These are phyloP conservation scores for Eclectus roratus DNA, from an alignment of 2,113 vertebrate species.

Conservation along the genomic window DNA sequence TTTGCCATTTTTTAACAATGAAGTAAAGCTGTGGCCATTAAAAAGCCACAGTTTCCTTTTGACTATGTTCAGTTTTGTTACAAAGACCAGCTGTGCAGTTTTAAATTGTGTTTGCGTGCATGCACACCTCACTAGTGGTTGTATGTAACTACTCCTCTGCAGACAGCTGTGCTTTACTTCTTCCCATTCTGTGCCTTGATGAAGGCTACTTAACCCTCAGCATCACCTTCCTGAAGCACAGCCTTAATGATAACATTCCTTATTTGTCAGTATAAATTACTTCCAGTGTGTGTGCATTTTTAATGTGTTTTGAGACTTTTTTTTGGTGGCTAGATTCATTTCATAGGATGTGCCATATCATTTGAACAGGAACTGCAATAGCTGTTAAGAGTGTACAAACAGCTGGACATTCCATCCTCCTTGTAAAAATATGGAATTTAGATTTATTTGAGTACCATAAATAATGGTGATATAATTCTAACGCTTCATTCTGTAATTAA, in stretches of 20 bases:
- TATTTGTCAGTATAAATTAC: constrained; percentile 78
- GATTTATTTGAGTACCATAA: constrained; percentile 71
- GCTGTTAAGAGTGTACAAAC: constrained; percentile 67
- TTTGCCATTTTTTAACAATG: constrained; percentile 72
- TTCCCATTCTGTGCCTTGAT: constrained; percentile 76
- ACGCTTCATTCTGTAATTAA: constrained; percentile 73
- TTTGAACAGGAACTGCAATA: constrained; percentile 67
- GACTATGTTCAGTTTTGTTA: constrained; percentile 61
- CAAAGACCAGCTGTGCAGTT: constrained; percentile 71
- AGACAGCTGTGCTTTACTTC: constrained; percentile 72
- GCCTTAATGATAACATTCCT: constrained; percentile 80
- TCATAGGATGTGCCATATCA: constrained; percentile 82
- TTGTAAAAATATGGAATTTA: constrained; percentile 71
- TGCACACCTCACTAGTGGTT: constrained; percentile 79
- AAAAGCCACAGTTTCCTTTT: constrained; percentile 69
- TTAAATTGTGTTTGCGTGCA: constrained; percentile 75
- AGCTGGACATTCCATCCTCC: constrained; percentile 76
- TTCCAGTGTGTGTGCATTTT: constrained; percentile 71
- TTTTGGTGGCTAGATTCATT: constrained; percentile 73
- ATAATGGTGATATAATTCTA: constrained; percentile 68
- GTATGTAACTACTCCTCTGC: constrained; percentile 69
- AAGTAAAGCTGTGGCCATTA: constrained; percentile 74
- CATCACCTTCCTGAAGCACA: constrained; percentile 73
- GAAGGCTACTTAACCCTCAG: constrained; percentile 72
- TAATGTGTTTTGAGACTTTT: constrained; percentile 62